Base-by-base conservation (phyloP, 2,113 vertebrate genomes). In the Bolborhynchus lineola region DNA sequence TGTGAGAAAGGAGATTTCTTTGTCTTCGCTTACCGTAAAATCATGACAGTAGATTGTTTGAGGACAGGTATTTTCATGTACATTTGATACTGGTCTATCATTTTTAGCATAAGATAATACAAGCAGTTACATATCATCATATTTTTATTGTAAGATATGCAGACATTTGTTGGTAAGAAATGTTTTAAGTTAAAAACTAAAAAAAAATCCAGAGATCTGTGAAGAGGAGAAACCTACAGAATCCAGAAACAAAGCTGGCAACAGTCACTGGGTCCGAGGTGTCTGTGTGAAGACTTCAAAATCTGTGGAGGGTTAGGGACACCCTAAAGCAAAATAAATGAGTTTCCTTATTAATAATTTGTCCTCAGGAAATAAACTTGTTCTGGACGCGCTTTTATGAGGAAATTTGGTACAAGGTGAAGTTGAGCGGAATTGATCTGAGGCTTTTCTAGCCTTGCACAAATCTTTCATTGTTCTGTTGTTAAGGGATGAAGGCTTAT, bases 401-500 rank as follows among this genome's bases (percentile, higher is more conserved):
- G 37, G 55, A 88, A 87, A 86, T 93, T 92, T 42, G 16, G 63
- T 92, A 76, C 29, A 68, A 76, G 52, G 39, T 91, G 49, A 81
- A 88, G n/a, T 57, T 63, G 65, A 53, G 21, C 57, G 39, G 47
- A 91, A 55, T 20, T 96, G 67, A 67, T 93, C 78, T 76, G 63
- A 67, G 23, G 57, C 35, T 35, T 94, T 81, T 67, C n/a, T 89
- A 95, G n/a, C 16, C n/a, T 52, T 60, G 31, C 75, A 95, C 76
- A 96, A 82, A 71, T 92, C 89, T 93, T 86, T 82, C 68, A 80
- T 90, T 85, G 91, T 86, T 95, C 60, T 94, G 31, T 33, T 85
- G 78, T 75, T 71, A 92, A 91, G 18, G 31, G 65, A 42, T 42
- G 64, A 79, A 62, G 60, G 29, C 57, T 97, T 95, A n/a, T 80